Conservation (phyloP, 2,113 vertebrate genomes). For the Pomatorhinus ruficollis region DNA sequence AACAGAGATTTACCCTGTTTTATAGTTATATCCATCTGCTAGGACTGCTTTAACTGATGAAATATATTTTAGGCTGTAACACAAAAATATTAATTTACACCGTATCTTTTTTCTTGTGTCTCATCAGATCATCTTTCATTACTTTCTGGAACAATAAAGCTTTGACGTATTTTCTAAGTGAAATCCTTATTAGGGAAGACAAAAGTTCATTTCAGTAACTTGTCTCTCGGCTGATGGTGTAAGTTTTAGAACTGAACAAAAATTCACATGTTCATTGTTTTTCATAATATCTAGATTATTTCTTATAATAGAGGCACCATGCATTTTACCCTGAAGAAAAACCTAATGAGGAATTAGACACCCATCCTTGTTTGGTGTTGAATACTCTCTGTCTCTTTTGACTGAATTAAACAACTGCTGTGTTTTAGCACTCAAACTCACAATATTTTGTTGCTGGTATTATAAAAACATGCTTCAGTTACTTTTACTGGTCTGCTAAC, state of each 20-base stretch:
- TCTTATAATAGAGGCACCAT: background rate
- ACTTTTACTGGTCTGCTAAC: background rate
- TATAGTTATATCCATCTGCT: background rate
- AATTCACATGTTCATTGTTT: background rate
- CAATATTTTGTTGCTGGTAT: background rate
- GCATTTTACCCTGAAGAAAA: background rate
- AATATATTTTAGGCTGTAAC: background rate
- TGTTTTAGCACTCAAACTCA: background rate
- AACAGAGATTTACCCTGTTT: background rate
- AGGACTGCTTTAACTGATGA: background rate
- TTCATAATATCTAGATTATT: background rate
- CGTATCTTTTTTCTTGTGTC: background rate
- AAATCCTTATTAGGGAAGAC: background rate
- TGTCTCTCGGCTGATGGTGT: background rate
- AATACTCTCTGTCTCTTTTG: background rate
- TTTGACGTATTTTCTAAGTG: background rate
- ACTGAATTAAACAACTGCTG: background rate
- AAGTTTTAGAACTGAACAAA: background rate
- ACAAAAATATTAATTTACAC: background rate
- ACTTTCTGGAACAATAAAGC: background rate
- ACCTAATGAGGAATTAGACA: background rate
- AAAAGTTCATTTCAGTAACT: background rate
- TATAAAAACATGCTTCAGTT: background rate
- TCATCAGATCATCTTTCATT: background rate
- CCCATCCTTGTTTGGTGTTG: background rate